A percentile compares a stretch with the other conserved stretches of the same genome.
These are phyloP conservation scores for Timandra comae DNA, from an alignment of 2,888 invertebrate genomes.

Conservation along the genomic window DNA sequence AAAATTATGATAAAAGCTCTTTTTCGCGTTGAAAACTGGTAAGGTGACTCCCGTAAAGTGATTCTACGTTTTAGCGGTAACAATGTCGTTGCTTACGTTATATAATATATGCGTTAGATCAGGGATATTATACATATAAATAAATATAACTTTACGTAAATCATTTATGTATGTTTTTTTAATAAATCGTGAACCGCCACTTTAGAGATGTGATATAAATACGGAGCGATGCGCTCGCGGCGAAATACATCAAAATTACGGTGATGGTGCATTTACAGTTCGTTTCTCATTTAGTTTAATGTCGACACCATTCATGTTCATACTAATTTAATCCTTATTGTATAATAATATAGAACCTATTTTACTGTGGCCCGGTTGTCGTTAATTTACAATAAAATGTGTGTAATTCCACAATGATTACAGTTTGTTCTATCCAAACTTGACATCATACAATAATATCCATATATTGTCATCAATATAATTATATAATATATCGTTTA, in stretches of 20 bases:
- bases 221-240: too few relatives aligned
- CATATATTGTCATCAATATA: neutral
- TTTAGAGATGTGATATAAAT: slow-evolving; percentile 4
- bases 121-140: slow-evolving; percentile 17
- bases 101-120: slow-evolving; percentile 23
- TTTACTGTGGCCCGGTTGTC: too few relatives aligned
- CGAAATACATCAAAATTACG: slow-evolving; percentile 26
- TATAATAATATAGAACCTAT: too few relatives aligned
- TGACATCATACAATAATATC: too few relatives aligned
- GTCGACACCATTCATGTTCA: too few relatives aligned
- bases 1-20: too few relatives aligned
- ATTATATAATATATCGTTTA: slow-evolving; percentile 33
- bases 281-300: slow-evolving; percentile 14
- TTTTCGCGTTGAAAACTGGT: too few relatives aligned
- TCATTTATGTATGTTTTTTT: slow-evolving; percentile 18
- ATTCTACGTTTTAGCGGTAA: slow-evolving; percentile 18
- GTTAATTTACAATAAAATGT: too few relatives aligned
- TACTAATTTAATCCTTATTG: too few relatives aligned
- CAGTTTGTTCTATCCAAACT: too few relatives aligned
- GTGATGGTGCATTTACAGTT: slow-evolving; percentile 66
- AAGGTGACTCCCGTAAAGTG: too few relatives aligned
- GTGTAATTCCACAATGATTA: too few relatives aligned
- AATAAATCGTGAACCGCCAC: slow-evolving; percentile 5
- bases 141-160: slow-evolving; percentile 15
- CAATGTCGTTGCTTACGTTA: slow-evolving; percentile 23